Conservation (phyloP, 2,888 invertebrate species). For the Epirrhoe tristata region DNA sequence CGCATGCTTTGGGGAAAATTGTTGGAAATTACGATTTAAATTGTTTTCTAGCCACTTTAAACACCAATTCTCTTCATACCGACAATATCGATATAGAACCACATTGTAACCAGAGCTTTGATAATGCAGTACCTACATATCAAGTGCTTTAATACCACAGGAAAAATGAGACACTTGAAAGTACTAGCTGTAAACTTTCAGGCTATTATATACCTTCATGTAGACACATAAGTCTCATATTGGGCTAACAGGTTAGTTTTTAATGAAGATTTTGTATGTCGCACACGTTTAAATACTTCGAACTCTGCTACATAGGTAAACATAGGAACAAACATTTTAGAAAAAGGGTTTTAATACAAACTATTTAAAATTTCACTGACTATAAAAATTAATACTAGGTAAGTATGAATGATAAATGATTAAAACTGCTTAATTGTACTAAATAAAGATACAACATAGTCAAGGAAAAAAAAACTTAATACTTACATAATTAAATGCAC, state of each 20-base stretch:
- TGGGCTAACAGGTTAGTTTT: not conserved
- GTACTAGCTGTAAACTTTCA: not conserved
- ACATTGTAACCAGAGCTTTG: conserved; percentile 45
- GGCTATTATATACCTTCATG: conserved; percentile 4
- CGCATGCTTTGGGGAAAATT: not conserved
- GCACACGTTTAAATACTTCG: conserved; percentile 1
- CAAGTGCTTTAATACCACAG: conserved; percentile 33
- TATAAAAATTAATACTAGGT: no score
- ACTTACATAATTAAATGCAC: no score
- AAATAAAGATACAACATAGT: no score
- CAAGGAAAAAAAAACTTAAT: no score
- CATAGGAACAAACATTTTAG: no score
- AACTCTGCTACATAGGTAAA: not conserved
- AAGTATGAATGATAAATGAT: no score
- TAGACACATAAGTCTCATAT: not conserved
- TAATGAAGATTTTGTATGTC: not conserved
- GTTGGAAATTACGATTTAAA: not conserved
- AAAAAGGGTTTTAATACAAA: no score
- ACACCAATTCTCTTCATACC: conserved; percentile 33
- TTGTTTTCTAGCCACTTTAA: not conserved
- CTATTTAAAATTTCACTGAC: no score
- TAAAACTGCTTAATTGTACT: no score
- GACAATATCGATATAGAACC: conserved; percentile 38
- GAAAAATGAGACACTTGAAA: conserved; percentile 35
- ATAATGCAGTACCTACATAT: conserved; percentile 42